Evolutionary conservation across 2,888 invertebrate genomes (phyloP).

Genomic region (Danaus chrysippus): DNA sequence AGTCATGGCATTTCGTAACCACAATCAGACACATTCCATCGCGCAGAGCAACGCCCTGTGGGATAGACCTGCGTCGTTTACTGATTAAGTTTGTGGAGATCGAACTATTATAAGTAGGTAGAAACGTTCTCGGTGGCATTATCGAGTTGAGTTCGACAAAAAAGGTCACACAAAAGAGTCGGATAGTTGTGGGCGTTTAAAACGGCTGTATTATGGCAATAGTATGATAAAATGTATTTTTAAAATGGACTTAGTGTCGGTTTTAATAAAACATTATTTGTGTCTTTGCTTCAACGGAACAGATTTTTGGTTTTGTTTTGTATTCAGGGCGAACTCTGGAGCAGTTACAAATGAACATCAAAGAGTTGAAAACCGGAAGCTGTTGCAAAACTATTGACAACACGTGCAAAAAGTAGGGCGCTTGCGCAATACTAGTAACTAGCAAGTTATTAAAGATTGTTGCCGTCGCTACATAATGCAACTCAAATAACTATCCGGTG

Average conservation of each 20-base stretch:
- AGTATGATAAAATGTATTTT: no score
- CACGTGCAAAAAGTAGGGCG: conserved; percentile 69
- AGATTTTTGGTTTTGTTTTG: not conserved
- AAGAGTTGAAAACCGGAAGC: conserved; percentile 43
- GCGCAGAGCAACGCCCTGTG: conserved; percentile 67
- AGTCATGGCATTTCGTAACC: conserved; percentile 73
- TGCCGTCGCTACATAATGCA: conserved; percentile 57
- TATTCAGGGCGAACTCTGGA: not conserved
- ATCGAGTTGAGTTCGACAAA: conserved; percentile 7
- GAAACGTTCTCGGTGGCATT: conserved; percentile 1
- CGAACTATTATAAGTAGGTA: conserved; percentile 21
- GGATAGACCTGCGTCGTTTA: conserved; percentile 58
- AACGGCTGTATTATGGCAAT: not conserved
- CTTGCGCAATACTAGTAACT: conserved; percentile 58
- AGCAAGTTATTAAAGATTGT: conserved; percentile 63
- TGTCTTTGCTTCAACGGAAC: not conserved
- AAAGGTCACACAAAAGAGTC: conserved; percentile 13
- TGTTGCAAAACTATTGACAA: conserved; percentile 56
- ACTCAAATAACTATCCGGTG: conserved; percentile 48
- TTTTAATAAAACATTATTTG: not conserved
- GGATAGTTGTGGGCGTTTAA: conserved; percentile 13
- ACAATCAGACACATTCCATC: conserved; percentile 71
- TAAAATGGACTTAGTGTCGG: not conserved
- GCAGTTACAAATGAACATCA: conserved; percentile 8
- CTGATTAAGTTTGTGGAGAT: conserved; percentile 41